Base-by-base conservation (phyloP, 1,140 invertebrate genomes). In the Hesperophylax magnus region DNA sequence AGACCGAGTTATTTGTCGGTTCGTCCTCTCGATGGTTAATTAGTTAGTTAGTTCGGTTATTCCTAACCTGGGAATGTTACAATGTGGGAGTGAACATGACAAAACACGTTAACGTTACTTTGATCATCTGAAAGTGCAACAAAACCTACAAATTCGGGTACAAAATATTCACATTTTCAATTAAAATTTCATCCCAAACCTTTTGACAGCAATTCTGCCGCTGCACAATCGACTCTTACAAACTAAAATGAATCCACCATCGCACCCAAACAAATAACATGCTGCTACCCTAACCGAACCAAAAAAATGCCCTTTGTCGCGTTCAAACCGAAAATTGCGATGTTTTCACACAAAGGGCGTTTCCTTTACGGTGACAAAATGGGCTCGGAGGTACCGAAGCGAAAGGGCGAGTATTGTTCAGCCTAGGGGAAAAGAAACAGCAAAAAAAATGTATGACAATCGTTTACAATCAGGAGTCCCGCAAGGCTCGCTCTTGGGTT, bases 281-380 rank as follows among this genome's bases (percentile, higher is more conserved):
- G 34, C 34, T 15, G 31, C 63, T 22, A 18, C 39, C 69, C 6
- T 8, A 72, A 72, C 39, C 39, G 9, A 47, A 47, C 9, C 11
- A 65, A 72, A 72, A 72, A 52, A 72, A 47, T 7, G 1, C 9
- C 39, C 69, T 72, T 72, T 72, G 69, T 72, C n/a, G 18, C 24
- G 18, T 72, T 53, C 34, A 72, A 72, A 47, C 69, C 69, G 69
- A 72, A 72, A 72, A 72, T 72, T 72, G 69, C 69, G 69, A 72
- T 72, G 69, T 72, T 53, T 72, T 72, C 69, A 72, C 69, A 72
- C 69, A 72, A 72, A 72, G 47, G 69, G 69, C 69, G 69, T 72
- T 72, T 27, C 69, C 47, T 72, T 53, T 53, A 72, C 20, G 17
- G 63, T 67, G 63, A 67, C 63, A 67, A 67, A 67, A 67, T 67